Evolutionary conservation across 2,113 vertebrate species (phyloP), one percentile per base, ranked within the genome.

Genomic region (Pleuronectes platessa): DNA sequence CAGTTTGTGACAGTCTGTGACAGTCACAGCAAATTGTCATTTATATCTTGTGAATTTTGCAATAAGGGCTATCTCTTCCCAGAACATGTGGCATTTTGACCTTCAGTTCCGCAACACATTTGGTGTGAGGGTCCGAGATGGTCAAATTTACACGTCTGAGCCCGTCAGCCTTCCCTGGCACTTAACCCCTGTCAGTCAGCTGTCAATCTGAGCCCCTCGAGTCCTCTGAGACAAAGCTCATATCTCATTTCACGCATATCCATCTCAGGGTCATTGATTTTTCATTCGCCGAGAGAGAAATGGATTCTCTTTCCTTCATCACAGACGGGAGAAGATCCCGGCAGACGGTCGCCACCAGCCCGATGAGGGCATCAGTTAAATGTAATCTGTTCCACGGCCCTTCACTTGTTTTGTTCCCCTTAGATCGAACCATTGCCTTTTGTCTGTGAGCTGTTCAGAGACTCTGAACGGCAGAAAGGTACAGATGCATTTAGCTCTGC

Each of bases 221-320:
- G 37, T 82, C 85, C 86, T 71, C 56, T 0, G 55, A 84, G 87
- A 79, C 51, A 2, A 53, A 21, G 60, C 76, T 90, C 84, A 69
- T 90, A 86, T 90, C 88, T 89, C 84, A 90, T 90, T 88, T 89
- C 87, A 83, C 86, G 86, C 66, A 73, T 68, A 77, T 81, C 88
- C 80, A 77, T 84, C 87, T 67, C 35, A 5, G 49, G 79, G 74
- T 88, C 85, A 71, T 86, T 74, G 86, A 87, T 92, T 92, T 91
- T 77, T 89, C 82, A 75, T 83, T 78, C 76, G 79, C 18, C 2
- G 51, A 68, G 71, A 78, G 74, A 87, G 73, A 86, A 86, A 89
- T 85, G 58, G 81, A 90, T 84, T 82, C 70, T 84, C 65, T 59
- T 49, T 60, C 68, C 79, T 76, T 76, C 71, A 62, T 80, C 71